A percentile compares a stretch with the other conserved stretches of the same genome.
phyloP scores from a whole-genome alignment of 1,140 invertebrate genomes.

The Samia ricini region DNA sequence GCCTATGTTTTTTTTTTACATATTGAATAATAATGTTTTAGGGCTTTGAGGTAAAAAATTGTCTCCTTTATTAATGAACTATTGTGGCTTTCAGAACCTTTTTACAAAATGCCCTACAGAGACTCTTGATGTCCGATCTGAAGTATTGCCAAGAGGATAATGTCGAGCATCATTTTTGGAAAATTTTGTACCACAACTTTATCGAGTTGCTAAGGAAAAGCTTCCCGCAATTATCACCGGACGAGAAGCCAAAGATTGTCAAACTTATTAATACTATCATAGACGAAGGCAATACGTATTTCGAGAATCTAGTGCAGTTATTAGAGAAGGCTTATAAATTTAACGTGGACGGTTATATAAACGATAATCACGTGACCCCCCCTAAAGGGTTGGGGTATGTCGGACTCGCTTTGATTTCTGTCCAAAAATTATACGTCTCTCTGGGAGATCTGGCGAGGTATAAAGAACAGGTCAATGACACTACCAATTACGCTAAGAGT shows the following conservation, averaged over 20 bases:
- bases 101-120: conserved; percentile 86
- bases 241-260: conserved; percentile 81
- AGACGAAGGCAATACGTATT: conserved; percentile 89
- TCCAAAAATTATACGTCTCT: conserved; percentile 92
- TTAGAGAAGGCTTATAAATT: conserved; percentile 87
- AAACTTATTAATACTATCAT: conserved; percentile 85
- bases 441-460: conserved; percentile 95
- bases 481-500: conserved; percentile 91
- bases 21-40: no score
- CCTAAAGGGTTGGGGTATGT: conserved; percentile 82
- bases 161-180: conserved; percentile 95
- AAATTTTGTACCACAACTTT: conserved; percentile 93
- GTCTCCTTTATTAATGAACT: background rate
- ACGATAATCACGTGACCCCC: conserved; percentile 69
- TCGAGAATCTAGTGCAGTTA: conserved; percentile 85
- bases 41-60: no score
- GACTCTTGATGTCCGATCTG: conserved; percentile 87
- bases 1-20: no score
- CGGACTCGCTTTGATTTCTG: conserved; percentile 88
- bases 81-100: conserved; percentile 51
- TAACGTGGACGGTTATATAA: conserved; percentile 82
- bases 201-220: conserved; percentile 89
- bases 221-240: conserved; percentile 74
- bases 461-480: conserved; percentile 90
- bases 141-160: conserved; percentile 94